Conservation (phyloP, 1,140 invertebrate genomes). For the Leptinotarsa lineolata region DNA sequence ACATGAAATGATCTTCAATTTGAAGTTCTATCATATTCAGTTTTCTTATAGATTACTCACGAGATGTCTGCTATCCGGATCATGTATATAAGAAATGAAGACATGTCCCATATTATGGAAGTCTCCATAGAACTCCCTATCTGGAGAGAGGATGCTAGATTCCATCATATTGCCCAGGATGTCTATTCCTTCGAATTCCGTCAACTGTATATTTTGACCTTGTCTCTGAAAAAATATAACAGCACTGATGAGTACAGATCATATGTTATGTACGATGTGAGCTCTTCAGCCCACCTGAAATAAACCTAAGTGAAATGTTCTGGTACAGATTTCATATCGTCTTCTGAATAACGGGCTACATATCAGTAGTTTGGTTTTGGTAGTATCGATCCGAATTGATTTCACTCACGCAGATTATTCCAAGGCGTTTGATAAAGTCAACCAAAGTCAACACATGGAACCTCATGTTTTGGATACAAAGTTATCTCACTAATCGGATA, state of each 20-base stretch:
- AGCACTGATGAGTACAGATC: too few species aligned
- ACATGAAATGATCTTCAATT: too few species aligned
- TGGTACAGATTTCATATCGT: too few species aligned
- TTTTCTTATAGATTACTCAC: neutral
- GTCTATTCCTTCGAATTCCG: slow-evolving; percentile 75
- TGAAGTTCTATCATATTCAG: neutral
- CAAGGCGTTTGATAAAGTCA: too few species aligned
- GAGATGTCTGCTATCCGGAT: slow-evolving; percentile 72
- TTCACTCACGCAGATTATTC: too few species aligned
- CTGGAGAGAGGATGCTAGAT: slow-evolving; percentile 70
- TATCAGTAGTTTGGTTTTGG: too few species aligned
- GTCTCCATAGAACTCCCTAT: slow-evolving; percentile 73
- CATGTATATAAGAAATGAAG: slow-evolving; percentile 70
- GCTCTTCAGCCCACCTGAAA: neutral
- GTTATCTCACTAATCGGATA: too few species aligned
- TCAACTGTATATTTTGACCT: slow-evolving; percentile 52
- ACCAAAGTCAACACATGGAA: too few species aligned
- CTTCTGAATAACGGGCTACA: too few species aligned
- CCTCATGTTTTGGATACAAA: too few species aligned
- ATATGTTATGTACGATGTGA: too few species aligned
- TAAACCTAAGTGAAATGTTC: neutral
- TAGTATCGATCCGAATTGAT: too few species aligned
- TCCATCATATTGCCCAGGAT: slow-evolving; percentile 81
- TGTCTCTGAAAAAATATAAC: slow-evolving; percentile 3
- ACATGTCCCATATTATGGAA: slow-evolving; percentile 74